phyloP scores from a whole-genome alignment of 2,113 vertebrate genomes.

The Aspidoscelis tigris region DNA sequence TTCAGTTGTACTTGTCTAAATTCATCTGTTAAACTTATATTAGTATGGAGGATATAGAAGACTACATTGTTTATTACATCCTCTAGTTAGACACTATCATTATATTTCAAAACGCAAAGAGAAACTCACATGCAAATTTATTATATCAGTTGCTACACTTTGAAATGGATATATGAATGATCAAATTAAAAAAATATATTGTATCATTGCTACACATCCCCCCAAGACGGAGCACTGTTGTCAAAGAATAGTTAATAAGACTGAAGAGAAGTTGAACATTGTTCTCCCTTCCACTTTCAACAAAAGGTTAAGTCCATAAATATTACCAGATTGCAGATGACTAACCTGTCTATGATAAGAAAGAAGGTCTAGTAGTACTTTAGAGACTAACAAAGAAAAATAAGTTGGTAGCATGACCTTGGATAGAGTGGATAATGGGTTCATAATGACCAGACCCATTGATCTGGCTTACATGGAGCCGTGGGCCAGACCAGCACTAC shows the following conservation, averaged over 20 bases:
- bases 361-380: no score
- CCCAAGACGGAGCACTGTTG: not conserved
- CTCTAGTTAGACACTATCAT: constrained; percentile 31
- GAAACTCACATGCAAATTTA: not conserved
- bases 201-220: no score
- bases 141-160: constrained; percentile 27
- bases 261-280: not conserved
- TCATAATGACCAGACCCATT: no score
- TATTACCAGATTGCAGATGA: not conserved
- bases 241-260: not conserved
- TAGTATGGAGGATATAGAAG: constrained; percentile 32
- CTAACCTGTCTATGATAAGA: not conserved
- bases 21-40: constrained; percentile 19
- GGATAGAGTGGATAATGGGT: no score
- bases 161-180: not conserved
- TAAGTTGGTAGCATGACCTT: no score
- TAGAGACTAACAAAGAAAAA: no score
- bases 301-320: not conserved
- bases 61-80: not conserved
- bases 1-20: constrained; percentile 16
- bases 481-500: no score
- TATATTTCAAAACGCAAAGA: constrained; percentile 45
- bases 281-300: not conserved
- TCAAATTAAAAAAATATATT: no score
- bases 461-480: no score